Percentiles rank a stretch among this genome's conserved stretches.
Evolutionary conservation across 2,797 vertebrate genomes (phyloP).

Genomic region (Rallus crepitans): DNA sequence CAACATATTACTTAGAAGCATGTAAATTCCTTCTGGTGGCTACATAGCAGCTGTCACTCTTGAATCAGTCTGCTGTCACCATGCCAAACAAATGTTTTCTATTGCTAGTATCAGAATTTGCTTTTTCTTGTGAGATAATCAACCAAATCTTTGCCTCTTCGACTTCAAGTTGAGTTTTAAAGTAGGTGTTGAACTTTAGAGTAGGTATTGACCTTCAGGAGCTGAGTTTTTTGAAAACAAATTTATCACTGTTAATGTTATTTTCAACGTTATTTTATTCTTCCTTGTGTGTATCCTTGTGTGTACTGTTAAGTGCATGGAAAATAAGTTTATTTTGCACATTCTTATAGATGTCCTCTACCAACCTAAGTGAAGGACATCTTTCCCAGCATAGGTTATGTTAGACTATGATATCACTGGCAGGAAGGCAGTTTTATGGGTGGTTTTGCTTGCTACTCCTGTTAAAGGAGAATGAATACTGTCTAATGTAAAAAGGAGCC

Average conservation of each 20-base stretch:
- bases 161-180: not conserved
- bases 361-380: constrained; percentile 14
- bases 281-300: not conserved
- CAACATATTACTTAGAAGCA: not conserved
- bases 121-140: not conserved
- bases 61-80: not conserved
- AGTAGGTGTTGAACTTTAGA: not conserved
- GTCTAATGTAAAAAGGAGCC: constrained; percentile 36
- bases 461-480: constrained; percentile 44
- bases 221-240: not conserved
- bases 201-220: not conserved
- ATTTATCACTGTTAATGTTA: not conserved
- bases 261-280: not conserved
- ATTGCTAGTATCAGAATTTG: not conserved
- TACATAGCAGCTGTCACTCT: not conserved
- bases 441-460: constrained; percentile 69
- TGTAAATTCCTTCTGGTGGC: not conserved
- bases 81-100: not conserved
- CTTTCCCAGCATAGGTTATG: constrained; percentile 11
- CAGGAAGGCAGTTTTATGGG: constrained; percentile 69
- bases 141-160: not conserved
- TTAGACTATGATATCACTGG: constrained; percentile 48
- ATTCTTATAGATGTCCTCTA: not conserved
- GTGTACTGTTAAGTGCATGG: not conserved
- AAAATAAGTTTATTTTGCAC: not conserved